A percentile compares a stretch with the other conserved stretches of the same genome.
Evolutionary conservation across 2,888 invertebrate species (phyloP).

Genomic region (Rhagophthalmus giganteus): DNA sequence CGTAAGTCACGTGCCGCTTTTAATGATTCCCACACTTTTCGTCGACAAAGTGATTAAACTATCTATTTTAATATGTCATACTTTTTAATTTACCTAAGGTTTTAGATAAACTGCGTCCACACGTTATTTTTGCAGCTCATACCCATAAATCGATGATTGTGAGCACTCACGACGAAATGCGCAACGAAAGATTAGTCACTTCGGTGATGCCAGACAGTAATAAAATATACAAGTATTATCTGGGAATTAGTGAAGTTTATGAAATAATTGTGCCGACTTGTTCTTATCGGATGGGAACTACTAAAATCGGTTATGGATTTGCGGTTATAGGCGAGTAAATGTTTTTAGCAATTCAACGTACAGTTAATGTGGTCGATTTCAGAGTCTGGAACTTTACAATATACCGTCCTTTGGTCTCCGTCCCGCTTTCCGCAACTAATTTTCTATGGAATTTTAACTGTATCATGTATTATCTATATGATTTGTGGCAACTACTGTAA

Average conservation of each 20-base stretch:
- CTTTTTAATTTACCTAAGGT: slow-evolving; percentile 54
- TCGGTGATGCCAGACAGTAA: slow-evolving; percentile 48
- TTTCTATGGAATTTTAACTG: slow-evolving; percentile 52
- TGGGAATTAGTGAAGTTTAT: slow-evolving; percentile 57
- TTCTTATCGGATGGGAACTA: slow-evolving; percentile 94
- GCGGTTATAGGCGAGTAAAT: slow-evolving; percentile 69
- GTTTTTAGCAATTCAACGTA: slow-evolving; percentile 6
- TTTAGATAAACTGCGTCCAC: slow-evolving; percentile 66
- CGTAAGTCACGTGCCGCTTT: slow-evolving; percentile 74
- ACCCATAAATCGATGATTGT: slow-evolving; percentile 68
- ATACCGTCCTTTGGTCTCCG: slow-evolving; percentile 80
- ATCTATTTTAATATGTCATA: background rate
- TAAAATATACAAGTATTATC: slow-evolving; percentile 53
- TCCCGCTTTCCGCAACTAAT: slow-evolving; percentile 67
- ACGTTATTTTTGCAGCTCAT: slow-evolving; percentile 71
- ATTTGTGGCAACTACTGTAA: background rate
- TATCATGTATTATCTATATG: background rate
- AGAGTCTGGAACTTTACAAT: slow-evolving; percentile 66
- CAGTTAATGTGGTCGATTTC: slow-evolving; percentile 39
- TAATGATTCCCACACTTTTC: slow-evolving; percentile 59
- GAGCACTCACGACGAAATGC: slow-evolving; percentile 49
- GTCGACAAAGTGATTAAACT: slow-evolving; percentile 55
- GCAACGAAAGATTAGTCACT: slow-evolving; percentile 46
- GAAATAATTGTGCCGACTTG: slow-evolving; percentile 93
- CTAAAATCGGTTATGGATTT: slow-evolving; percentile 82